Base-by-base conservation (phyloP, 2,113 vertebrate species). In the Heliornis fulica region DNA sequence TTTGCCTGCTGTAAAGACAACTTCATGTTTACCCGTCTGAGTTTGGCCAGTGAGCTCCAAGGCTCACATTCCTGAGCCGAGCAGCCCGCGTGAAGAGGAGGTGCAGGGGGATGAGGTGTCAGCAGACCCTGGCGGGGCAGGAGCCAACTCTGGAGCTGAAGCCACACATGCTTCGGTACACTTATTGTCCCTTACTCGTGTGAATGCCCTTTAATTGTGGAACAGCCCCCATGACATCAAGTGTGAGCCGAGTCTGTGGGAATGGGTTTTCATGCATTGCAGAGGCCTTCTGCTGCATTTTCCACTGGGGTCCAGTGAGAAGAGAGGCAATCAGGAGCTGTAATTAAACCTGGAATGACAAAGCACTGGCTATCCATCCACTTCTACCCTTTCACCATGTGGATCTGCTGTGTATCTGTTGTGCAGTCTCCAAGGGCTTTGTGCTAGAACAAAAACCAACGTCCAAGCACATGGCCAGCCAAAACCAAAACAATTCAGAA, bases 241-340 rank as follows among this genome's bases (percentile, higher is more conserved):
- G 48, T 64, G 65, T 23, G 51, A 89, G 56, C 28, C 20, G 32
- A 90, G 43, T 36, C 65, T 53, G 1, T 7, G 63, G 43, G 60
- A 31, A 5, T 46, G 40, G 31, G 34, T 68, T 89, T 83, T 68
- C 51, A 4, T 23, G 64, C 7, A 1, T 43, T 84, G n/a, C 40
- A 81, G 68, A 57, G 28, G 97, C 25, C 69, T 96, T 97, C 96
- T 90, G 5, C 1, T 90, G 5, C 1, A 0, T 82, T 94, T 89
- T n/a, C 13, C 29, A 40, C 76, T 1, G 48, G 96, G 56, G 28
- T 71, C 25, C 59, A 76, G 65, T 61, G 57, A 93, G 89, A 46
- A 91, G 69, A 61, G 31, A 85, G 32, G 31, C 16, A 84, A 71
- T 20, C 2, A 11, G 48, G 74, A 91, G 70, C 53, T 63, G 28